Conservation (phyloP, 1,140 invertebrate species). For the Trachymyrmex septentrionalis region DNA sequence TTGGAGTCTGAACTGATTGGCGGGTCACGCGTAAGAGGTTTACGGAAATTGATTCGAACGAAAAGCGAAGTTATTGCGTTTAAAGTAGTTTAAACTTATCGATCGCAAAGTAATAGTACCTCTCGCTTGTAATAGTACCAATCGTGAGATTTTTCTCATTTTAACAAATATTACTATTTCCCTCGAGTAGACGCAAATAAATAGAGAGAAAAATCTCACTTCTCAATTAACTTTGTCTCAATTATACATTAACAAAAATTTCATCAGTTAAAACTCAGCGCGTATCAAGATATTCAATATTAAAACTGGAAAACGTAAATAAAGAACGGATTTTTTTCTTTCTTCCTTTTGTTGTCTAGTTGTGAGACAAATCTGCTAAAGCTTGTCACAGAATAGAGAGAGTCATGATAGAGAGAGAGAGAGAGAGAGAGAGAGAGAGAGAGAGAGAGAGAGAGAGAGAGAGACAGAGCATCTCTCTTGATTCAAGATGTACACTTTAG, state of each 20-base stretch:
- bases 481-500: neutral
- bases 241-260: neutral
- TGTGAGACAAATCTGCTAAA: neutral
- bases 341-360: too few relatives aligned
- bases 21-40: slow-evolving; percentile 41
- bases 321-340: neutral
- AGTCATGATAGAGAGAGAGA: neutral
- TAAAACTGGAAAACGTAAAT: neutral
- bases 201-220: neutral
- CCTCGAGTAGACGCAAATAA: neutral
- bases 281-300: neutral
- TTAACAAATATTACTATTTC: neutral
- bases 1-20: slow-evolving; percentile 41
- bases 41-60: slow-evolving; percentile 38
- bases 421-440: neutral
- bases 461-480: neutral
- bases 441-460: neutral
- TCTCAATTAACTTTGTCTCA: neutral
- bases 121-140: neutral
- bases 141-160: neutral
- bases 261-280: neutral
- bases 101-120: neutral
- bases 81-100: neutral
- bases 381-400: neutral
- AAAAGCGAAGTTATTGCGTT: slow-evolving; percentile 3